Evolutionary conservation across 1,140 invertebrate genomes (phyloP).

Genomic region (Agraylea sexmaculata): DNA sequence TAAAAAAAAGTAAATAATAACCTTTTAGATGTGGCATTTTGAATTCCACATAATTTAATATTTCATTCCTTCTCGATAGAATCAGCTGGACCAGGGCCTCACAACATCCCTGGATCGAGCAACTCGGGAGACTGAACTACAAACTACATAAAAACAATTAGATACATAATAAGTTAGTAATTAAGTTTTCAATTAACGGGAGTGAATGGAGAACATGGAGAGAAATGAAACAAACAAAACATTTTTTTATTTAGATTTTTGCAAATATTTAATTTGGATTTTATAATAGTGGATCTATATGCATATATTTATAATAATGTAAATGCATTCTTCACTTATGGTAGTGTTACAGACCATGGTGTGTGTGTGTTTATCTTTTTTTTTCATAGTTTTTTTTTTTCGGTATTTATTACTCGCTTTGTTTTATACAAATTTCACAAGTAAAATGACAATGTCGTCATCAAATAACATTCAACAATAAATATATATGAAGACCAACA

Average conservation of each 20-base stretch:
- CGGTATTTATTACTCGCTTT: constrained; percentile 25
- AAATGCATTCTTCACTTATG: constrained; percentile 38
- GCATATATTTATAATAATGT: constrained; percentile 44
- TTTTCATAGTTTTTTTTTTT: no score
- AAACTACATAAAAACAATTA: no score
- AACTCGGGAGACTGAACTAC: background rate
- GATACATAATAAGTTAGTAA: no score
- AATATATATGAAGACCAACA: no score
- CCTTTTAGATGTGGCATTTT: no score
- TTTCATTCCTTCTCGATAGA: constrained; percentile 17
- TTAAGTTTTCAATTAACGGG: no score
- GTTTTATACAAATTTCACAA: constrained; percentile 22
- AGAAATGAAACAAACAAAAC: constrained; percentile 12
- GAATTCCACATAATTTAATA: background rate
- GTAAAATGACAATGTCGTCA: constrained; percentile 16
- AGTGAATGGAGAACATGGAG: background rate
- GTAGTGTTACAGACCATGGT: no score
- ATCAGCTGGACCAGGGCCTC: constrained; percentile 32
- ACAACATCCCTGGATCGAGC: constrained; percentile 22
- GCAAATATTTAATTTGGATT: constrained; percentile 42
- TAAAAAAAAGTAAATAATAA: no score
- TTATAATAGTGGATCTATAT: constrained; percentile 43
- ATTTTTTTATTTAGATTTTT: constrained; percentile 33
- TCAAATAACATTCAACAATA: constrained; percentile 21
- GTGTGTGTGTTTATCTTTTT: no score